Percentiles rank a stretch among this genome's conserved stretches.
Conservation (phyloP, 2,113 vertebrate genomes). For the Oreochromis spilurus region DNA sequence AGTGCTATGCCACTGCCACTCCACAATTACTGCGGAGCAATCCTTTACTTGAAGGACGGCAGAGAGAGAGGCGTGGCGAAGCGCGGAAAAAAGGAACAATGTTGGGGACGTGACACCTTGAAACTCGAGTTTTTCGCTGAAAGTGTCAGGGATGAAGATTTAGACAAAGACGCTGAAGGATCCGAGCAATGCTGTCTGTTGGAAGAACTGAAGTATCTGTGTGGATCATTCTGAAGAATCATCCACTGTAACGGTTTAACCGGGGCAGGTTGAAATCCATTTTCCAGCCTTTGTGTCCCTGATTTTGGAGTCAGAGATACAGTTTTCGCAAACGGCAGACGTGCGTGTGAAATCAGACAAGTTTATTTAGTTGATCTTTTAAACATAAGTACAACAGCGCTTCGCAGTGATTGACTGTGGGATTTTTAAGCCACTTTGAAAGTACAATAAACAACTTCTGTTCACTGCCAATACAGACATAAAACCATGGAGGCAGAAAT, state of each 20-base stretch:
- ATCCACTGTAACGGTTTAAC: not conserved
- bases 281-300: not conserved
- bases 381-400: not conserved
- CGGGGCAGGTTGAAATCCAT: not conserved
- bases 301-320: not conserved
- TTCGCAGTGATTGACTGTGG: too few relatives aligned
- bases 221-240: too few relatives aligned
- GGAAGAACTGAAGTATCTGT: not conserved
- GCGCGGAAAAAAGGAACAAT: not conserved
- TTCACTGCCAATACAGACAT: not conserved
- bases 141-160: not conserved
- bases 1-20: not conserved
- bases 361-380: not conserved
- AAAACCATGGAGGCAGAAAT: not conserved
- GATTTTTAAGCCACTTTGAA: not conserved
- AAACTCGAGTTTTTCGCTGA: not conserved
- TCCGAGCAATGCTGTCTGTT: not conserved
- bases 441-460: not conserved
- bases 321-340: not conserved
- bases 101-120: not conserved
- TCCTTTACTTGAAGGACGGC: not conserved
- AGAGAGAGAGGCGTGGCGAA: fast-evolving
- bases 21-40: fast-evolving
- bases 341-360: not conserved
- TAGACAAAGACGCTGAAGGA: not conserved